Evolutionary conservation across 2,888 invertebrate genomes (phyloP).

Genomic region (Malacosoma neustria): DNA sequence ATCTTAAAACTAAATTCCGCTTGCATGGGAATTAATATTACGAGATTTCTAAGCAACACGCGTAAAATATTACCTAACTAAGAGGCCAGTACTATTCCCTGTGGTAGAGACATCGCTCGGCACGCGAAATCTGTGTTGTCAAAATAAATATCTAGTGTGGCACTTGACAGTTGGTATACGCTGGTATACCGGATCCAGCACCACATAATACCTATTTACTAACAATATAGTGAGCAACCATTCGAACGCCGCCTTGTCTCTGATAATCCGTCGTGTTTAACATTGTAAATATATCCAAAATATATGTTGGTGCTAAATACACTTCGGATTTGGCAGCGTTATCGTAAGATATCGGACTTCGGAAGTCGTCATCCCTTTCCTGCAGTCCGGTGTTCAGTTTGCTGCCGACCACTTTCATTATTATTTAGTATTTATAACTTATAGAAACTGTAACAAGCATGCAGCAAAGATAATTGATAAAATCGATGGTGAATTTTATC

Average conservation of each 20-base stretch:
- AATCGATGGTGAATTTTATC: too few species aligned
- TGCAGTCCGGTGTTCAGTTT: constrained; percentile 2
- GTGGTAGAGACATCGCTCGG: constrained; percentile 35
- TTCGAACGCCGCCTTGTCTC: constrained; percentile 46
- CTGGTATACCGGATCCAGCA: constrained; percentile 42
- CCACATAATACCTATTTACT: constrained; percentile 56
- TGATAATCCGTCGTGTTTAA: constrained; percentile 30
- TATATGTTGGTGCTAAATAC: constrained; percentile 50
- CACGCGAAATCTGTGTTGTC: constrained; percentile 28
- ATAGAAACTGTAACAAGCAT: too few species aligned
- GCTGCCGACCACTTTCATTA: too few species aligned
- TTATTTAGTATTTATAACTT: too few species aligned
- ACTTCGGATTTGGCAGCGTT: constrained; percentile 42
- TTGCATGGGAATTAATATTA: constrained; percentile 57
- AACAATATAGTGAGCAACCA: constrained; percentile 69
- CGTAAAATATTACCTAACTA: constrained; percentile 53
- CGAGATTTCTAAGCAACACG: constrained; percentile 72
- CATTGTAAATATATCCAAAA: constrained; percentile 69
- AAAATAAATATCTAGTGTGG: constrained; percentile 64
- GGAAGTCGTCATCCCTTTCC: constrained; percentile 20
- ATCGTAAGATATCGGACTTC: constrained; percentile 34
- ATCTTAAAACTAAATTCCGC: constrained; percentile 52
- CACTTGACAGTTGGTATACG: constrained; percentile 46
- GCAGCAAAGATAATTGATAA: too few species aligned
- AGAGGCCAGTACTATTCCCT: constrained; percentile 59